A percentile compares a stretch with the other conserved stretches of the same genome.
These are phyloP conservation scores for Noturus placidus DNA, from an alignment of 2,113 vertebrate genomes.

Conservation along the genomic window DNA sequence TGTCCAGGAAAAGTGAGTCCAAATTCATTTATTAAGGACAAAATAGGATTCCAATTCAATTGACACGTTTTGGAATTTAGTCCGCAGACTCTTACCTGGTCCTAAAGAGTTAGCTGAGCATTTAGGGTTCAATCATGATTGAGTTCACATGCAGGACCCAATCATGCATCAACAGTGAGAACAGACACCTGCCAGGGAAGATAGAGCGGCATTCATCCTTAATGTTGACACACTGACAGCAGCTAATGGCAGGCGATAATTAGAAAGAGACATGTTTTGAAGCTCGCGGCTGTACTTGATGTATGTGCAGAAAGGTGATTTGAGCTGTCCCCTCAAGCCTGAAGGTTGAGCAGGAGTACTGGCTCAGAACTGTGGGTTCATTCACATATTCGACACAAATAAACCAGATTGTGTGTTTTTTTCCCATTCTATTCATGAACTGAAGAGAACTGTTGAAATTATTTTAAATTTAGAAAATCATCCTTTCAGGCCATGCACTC, in stretches of 20 bases:
- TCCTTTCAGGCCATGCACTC: neutral
- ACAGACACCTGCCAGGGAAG: conserved; percentile 29
- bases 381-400: neutral
- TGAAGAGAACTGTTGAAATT: neutral
- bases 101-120: neutral
- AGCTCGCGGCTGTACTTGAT: conserved; percentile 33
- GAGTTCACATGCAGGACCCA: neutral
- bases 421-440: neutral
- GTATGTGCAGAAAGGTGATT: conserved; percentile 5
- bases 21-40: conserved; percentile 27
- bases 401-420: neutral
- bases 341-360: neutral
- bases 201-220: conserved; percentile 33
- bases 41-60: conserved; percentile 35
- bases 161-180: conserved; percentile 32
- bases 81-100: conserved; percentile 15
- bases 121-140: conserved; percentile 5
- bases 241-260: conserved; percentile 44
- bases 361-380: neutral
- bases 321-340: neutral
- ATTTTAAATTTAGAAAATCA: neutral
- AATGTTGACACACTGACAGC: conserved; percentile 47
- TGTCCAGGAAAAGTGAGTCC: neutral
- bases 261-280: conserved; percentile 42
- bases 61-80: neutral